Conservation (phyloP, 2,888 invertebrate species). For the Tillus elongatus region DNA sequence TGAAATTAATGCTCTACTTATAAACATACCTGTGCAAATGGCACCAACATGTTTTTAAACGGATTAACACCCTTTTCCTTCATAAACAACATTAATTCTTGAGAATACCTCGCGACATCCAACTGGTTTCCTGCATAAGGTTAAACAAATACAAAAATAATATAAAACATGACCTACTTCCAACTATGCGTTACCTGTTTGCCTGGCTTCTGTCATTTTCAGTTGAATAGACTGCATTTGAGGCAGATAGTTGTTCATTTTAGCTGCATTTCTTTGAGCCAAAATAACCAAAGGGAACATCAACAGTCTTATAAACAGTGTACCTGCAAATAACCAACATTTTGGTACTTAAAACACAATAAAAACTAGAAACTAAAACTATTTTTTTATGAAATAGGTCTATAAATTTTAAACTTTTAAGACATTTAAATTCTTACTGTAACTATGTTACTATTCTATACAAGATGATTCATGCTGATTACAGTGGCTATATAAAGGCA, state of each 20-base stretch:
- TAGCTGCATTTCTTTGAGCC: slow-evolving; percentile 70
- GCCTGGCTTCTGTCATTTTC: slow-evolving; percentile 80
- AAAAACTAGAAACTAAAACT: too few species aligned
- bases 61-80: slow-evolving; percentile 73
- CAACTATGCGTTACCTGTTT: too few species aligned
- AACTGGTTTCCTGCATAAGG: slow-evolving; percentile 54
- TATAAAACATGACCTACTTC: not conserved
- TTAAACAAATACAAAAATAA: not conserved
- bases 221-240: slow-evolving; percentile 70
- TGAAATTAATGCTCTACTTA: slow-evolving; percentile 8
- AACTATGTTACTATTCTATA: too few species aligned
- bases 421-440: too few species aligned
- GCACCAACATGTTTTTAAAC: slow-evolving; percentile 67
- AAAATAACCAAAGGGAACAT: slow-evolving; percentile 82
- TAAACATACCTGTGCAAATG: slow-evolving; percentile 59
- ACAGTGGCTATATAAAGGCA: too few species aligned
- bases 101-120: slow-evolving; percentile 63
- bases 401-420: too few species aligned
- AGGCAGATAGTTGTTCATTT: slow-evolving; percentile 80
- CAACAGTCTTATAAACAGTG: slow-evolving; percentile 60
- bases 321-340: slow-evolving; percentile 56
- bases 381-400: too few species aligned
- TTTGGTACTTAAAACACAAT: too few species aligned
- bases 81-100: slow-evolving; percentile 76
- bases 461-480: too few species aligned